phyloP scores from a whole-genome alignment of 2,113 vertebrate genomes.

The Orientallactaga bullata region DNA sequence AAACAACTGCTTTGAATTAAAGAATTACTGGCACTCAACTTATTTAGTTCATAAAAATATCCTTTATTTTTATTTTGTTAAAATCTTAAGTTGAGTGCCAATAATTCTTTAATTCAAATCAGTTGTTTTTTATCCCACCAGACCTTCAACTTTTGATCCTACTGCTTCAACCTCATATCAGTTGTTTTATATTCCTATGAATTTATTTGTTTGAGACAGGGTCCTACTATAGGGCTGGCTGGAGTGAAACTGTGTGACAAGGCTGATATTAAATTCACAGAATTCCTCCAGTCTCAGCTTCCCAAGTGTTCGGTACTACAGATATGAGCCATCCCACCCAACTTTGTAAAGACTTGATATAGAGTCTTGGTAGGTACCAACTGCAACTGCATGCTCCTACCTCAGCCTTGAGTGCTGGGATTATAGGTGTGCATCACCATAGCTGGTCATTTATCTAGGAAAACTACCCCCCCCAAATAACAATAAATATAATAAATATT shows the following conservation, averaged over 20 bases:
- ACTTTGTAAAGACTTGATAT: neutral
- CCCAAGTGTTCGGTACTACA: neutral
- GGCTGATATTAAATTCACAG: neutral
- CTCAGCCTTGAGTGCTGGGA: neutral
- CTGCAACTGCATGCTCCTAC: neutral
- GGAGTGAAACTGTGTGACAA: neutral
- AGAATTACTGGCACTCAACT: conserved; percentile 57
- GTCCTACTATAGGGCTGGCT: neutral
- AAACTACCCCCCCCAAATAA: neutral
- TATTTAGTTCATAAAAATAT: conserved; percentile 60
- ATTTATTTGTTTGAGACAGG: neutral
- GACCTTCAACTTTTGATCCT: no score
- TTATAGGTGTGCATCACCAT: no score
- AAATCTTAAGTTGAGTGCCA: no score
- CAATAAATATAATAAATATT: neutral
- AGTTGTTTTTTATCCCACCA: no score
- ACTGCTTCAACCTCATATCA: no score
- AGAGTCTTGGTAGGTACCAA: neutral
- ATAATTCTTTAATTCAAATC: no score
- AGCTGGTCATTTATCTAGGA: neutral
- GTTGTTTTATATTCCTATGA: no score
- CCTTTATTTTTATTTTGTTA: neutral
- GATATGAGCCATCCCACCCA: neutral
- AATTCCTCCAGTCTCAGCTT: neutral
- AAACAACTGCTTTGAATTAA: conserved; percentile 80